Percentiles rank a stretch among this genome's conserved stretches.
phyloP scores from a whole-genome alignment of 2,797 vertebrate genomes.

The Atherinosoma microstoma region DNA sequence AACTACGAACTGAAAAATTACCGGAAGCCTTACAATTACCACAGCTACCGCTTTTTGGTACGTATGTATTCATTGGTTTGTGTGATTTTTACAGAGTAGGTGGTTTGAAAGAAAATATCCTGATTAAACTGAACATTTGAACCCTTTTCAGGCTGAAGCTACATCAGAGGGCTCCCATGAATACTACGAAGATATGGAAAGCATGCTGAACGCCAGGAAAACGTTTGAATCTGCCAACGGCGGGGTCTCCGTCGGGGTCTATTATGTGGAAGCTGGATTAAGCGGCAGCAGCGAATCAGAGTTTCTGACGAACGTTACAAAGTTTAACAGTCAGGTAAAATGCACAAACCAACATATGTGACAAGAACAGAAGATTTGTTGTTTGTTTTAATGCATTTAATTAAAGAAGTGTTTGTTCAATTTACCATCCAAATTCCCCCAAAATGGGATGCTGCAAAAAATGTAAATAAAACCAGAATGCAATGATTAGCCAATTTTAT shows the following conservation, averaged over 20 bases:
- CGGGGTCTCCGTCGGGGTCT: constrained; percentile 69
- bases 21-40: constrained; percentile 93
- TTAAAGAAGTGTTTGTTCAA: too few relatives aligned
- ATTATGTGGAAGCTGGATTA: constrained; percentile 49
- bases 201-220: constrained; percentile 81
- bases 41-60: constrained; percentile 90
- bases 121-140: constrained; percentile 12
- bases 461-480: too few relatives aligned
- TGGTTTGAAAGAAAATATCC: not conserved
- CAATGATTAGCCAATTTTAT: too few relatives aligned
- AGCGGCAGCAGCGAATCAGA: constrained; percentile 18
- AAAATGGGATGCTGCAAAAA: too few relatives aligned
- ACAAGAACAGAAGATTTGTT: not conserved
- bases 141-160: constrained; percentile 85
- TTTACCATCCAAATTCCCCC: too few relatives aligned
- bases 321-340: constrained; percentile 83
- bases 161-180: constrained; percentile 85
- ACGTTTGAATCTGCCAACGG: not conserved
- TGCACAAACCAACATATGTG: not conserved
- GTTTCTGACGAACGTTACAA: constrained; percentile 82
- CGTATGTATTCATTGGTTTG: constrained; percentile 20
- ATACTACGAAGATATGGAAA: constrained; percentile 78
- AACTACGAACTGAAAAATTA: constrained; percentile 91
- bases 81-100: not conserved
- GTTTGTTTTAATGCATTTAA: not conserved